Conservation (phyloP, 2,888 invertebrate species). For the Lepidonotus clava region DNA sequence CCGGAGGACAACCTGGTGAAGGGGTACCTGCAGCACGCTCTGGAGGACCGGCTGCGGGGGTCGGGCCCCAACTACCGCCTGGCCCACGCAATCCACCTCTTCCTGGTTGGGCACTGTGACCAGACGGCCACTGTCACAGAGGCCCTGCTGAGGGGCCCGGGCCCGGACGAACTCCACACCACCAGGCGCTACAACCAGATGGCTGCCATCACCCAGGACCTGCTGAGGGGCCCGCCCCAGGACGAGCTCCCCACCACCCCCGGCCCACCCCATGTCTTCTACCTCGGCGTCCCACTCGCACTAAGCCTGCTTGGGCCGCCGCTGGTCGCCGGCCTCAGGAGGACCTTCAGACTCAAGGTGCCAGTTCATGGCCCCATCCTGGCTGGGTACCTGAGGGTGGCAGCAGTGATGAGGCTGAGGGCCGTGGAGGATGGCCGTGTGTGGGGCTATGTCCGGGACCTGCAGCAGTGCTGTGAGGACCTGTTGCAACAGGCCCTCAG, state of each 20-base stretch:
- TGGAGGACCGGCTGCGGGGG: background rate
- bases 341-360: background rate
- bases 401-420: no score
- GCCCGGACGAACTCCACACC: background rate
- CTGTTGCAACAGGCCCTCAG: no score
- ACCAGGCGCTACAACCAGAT: background rate
- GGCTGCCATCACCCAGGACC: background rate
- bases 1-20: background rate
- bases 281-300: background rate
- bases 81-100: background rate
- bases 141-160: background rate
- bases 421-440: no score
- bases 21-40: background rate
- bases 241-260: no score
- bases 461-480: no score
- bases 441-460: no score
- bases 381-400: background rate
- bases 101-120: background rate
- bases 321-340: background rate
- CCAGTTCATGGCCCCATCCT: background rate
- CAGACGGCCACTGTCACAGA: background rate
- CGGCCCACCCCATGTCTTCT: background rate
- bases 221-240: background rate
- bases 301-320: background rate
- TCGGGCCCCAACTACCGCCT: background rate